Conservation (phyloP, 2,888 invertebrate genomes). For the Ditula angustiorana region DNA sequence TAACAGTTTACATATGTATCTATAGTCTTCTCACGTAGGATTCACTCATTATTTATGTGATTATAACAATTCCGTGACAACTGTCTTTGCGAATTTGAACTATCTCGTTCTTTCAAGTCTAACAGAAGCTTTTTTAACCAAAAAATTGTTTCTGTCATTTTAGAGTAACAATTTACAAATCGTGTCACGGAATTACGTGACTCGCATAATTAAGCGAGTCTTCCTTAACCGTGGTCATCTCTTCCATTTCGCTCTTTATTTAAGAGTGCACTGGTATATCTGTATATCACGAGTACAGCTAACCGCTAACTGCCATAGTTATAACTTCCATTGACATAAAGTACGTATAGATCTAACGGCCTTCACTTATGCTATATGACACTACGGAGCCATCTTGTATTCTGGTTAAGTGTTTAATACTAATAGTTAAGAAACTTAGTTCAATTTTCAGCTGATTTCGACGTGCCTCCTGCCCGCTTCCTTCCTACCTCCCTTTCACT, state of each 20-base stretch:
- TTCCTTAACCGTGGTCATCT: not conserved
- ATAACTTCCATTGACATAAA: not conserved
- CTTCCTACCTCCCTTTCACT: slow-evolving; percentile 17
- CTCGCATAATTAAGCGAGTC: not conserved
- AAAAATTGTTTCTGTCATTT: no score
- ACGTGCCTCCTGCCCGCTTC: slow-evolving; percentile 24
- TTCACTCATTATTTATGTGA: no score
- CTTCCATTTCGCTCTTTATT: not conserved
- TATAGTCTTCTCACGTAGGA: no score
- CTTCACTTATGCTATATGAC: not conserved
- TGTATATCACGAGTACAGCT: slow-evolving; percentile 15
- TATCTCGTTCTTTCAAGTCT: no score
- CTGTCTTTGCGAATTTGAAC: no score
- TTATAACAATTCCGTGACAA: no score
- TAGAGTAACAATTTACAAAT: no score
- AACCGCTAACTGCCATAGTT: slow-evolving; percentile 32
- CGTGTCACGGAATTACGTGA: not conserved
- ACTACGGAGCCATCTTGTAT: no score
- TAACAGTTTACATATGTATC: no score
- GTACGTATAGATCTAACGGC: not conserved
- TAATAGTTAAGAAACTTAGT: not conserved
- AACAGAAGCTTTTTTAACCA: no score
- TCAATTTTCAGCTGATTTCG: slow-evolving; percentile 27
- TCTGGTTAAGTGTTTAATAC: no score
- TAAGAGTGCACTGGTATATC: not conserved